Evolutionary conservation across 2,888 invertebrate species (phyloP).

Genomic region (Drosophila dives): DNA sequence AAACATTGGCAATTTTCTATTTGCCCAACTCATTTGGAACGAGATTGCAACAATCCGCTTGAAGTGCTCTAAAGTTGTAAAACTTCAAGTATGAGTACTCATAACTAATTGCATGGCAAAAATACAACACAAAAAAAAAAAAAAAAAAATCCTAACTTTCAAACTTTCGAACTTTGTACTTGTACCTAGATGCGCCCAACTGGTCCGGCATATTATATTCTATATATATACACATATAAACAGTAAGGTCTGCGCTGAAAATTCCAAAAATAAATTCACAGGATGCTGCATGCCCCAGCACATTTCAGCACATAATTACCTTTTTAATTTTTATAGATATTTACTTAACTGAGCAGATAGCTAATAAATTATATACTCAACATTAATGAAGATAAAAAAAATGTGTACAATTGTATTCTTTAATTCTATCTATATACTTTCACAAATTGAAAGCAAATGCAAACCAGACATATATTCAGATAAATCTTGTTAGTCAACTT

Average conservation of each 20-base stretch:
- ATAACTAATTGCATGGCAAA: constrained; percentile 63
- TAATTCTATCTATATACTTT: neutral
- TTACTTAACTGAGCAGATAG: constrained; percentile 25
- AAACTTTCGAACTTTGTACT: constrained; percentile 62
- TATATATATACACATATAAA: constrained; percentile 18
- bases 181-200: constrained; percentile 28
- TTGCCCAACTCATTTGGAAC: constrained; percentile 69
- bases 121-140: constrained; percentile 3
- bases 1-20: constrained; percentile 78
- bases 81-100: constrained; percentile 45
- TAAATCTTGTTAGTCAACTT: neutral
- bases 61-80: constrained; percentile 45
- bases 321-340: constrained; percentile 40
- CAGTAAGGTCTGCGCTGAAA: constrained; percentile 9
- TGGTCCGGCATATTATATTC: constrained; percentile 12
- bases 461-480: neutral
- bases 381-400: constrained; percentile 41
- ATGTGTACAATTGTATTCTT: constrained; percentile 8
- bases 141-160: constrained; percentile 35
- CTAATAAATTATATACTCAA: constrained; percentile 49
- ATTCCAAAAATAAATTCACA: constrained; percentile 44
- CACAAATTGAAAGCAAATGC: neutral
- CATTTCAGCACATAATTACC: constrained; percentile 74
- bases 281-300: constrained; percentile 61
- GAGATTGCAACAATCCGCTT: constrained; percentile 72